Evolutionary conservation across 2,888 invertebrate species (phyloP).

Genomic region (Trileptium ribeirensis): DNA sequence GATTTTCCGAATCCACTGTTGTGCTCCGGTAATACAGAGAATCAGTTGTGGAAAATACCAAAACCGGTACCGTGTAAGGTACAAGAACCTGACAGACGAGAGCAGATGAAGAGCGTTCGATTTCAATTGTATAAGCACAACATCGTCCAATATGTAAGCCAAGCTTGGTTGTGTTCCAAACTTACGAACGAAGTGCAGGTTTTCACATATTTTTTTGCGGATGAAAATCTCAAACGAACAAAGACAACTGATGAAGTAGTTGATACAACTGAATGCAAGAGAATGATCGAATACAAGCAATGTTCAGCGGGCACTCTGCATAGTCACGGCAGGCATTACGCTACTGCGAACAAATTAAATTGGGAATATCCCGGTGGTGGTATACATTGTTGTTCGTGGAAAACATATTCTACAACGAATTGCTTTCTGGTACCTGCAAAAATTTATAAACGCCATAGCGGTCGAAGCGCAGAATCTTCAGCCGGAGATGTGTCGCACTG

Average conservation of each 20-base stretch:
- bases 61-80: not conserved
- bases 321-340: not conserved
- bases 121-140: not conserved
- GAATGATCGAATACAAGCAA: not conserved
- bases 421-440: not conserved
- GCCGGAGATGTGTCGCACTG: not conserved
- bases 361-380: not conserved
- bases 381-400: not conserved
- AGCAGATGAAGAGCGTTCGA: not conserved
- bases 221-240: not conserved
- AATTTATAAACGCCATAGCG: not conserved
- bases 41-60: not conserved
- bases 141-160: not conserved
- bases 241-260: not conserved
- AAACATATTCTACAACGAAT: not conserved
- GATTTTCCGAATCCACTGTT: not conserved
- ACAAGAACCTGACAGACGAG: not conserved
- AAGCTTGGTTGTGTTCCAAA: not conserved
- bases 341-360: not conserved
- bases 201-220: not conserved
- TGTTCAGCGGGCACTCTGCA: not conserved
- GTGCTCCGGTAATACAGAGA: not conserved
- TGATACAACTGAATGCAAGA: not conserved
- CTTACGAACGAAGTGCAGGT: not conserved
- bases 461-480: not conserved